These are phyloP conservation scores for Aplysina aerophoba DNA, from an alignment of 37 sponge, comb jelly and placozoan species.

Conservation along the genomic window DNA sequence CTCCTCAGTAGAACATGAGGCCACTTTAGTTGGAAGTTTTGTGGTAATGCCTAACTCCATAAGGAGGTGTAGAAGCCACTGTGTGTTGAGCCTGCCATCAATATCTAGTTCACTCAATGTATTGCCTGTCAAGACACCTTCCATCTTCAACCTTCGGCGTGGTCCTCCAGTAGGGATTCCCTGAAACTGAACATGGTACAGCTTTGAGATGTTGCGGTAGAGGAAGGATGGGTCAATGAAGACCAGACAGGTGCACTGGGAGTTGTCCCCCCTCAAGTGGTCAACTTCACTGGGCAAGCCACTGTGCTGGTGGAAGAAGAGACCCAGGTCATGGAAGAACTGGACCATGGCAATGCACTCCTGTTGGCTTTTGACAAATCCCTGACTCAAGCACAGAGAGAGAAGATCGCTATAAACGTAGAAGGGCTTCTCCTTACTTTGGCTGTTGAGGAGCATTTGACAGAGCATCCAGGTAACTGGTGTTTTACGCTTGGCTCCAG, in stretches of 20 bases:
- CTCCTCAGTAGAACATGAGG: too few relatives aligned
- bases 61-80: too few relatives aligned
- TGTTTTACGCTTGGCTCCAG: background rate
- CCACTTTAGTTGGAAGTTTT: too few relatives aligned
- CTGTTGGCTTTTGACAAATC: background rate
- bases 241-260: slow-evolving; percentile 23
- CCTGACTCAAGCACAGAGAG: background rate
- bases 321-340: slow-evolving; percentile 20
- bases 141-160: too few relatives aligned
- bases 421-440: background rate
- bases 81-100: too few relatives aligned
- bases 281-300: slow-evolving; percentile 19
- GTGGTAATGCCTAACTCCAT: too few relatives aligned
- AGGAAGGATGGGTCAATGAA: slow-evolving; percentile 20
- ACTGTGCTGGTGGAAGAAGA: slow-evolving; percentile 26
- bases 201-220: slow-evolving; percentile 20
- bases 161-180: background rate
- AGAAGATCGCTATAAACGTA: background rate
- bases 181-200: slow-evolving; percentile 23
- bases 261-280: slow-evolving; percentile 1
- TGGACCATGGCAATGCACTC: slow-evolving; percentile 24
- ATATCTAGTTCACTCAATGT: too few relatives aligned
- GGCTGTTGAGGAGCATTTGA: background rate
- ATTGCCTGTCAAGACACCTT: too few relatives aligned
- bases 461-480: slow-evolving; percentile 20